Percentiles rank a stretch among this genome's conserved stretches.
Evolutionary conservation across 2,888 invertebrate species (phyloP).

Genomic region (Ormia ochracea): DNA sequence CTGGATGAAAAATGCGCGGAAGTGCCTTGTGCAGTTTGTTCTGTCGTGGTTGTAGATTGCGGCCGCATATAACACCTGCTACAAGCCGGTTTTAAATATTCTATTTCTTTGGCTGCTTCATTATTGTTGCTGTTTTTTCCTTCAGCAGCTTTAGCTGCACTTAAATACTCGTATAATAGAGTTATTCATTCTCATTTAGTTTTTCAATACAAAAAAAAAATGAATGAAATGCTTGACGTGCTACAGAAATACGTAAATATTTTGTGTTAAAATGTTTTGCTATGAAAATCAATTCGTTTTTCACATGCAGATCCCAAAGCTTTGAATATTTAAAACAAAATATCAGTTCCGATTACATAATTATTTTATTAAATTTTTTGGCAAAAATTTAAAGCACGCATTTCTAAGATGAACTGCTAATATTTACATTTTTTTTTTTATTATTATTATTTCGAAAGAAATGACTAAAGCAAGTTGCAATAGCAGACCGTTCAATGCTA

Average conservation of each 20-base stretch:
- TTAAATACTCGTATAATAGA: background rate
- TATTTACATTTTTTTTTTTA: no score
- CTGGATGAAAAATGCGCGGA: slow-evolving; percentile 62
- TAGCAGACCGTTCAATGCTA: no score
- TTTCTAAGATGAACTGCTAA: no score
- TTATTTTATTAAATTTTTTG: no score
- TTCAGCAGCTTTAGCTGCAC: background rate
- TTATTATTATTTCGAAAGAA: no score
- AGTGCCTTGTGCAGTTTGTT: slow-evolving; percentile 60
- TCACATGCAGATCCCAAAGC: no score
- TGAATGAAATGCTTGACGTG: background rate
- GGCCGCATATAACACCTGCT: slow-evolving; percentile 57
- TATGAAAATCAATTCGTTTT: background rate
- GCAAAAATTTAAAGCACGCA: no score
- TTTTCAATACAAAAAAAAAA: background rate
- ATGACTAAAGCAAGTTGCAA: no score
- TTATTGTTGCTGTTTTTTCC: background rate
- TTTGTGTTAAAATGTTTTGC: background rate
- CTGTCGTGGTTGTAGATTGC: slow-evolving; percentile 36
- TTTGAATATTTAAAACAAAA: background rate
- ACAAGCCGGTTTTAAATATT: slow-evolving; percentile 59
- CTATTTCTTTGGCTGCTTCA: slow-evolving; percentile 40
- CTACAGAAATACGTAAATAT: background rate
- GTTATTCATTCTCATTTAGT: background rate
- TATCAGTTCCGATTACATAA: no score